These are phyloP conservation scores for Phyllotis vaccarum DNA, from an alignment of 2,797 vertebrate species.

Conservation along the genomic window DNA sequence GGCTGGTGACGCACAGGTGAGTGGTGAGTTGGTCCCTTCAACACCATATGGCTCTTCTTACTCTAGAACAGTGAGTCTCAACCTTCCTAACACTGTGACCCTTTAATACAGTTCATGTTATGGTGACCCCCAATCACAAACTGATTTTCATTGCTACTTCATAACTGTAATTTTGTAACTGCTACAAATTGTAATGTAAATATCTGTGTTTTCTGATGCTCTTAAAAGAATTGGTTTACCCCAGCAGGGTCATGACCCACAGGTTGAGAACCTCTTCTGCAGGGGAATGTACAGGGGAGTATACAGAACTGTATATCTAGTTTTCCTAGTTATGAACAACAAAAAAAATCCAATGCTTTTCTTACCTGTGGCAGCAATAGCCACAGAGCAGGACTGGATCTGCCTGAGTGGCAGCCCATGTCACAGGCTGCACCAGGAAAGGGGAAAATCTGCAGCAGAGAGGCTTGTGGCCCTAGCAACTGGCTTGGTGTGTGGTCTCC, in stretches of 20 bases:
- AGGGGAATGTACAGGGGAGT: not conserved
- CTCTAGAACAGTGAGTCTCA: not conserved
- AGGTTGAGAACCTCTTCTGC: not conserved
- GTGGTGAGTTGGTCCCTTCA: not conserved
- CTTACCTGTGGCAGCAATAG: not conserved
- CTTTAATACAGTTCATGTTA: not conserved
- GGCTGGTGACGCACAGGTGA: not conserved
- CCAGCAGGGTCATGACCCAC: no score
- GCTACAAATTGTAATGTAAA: not conserved
- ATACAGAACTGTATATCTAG: not conserved
- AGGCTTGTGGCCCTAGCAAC: conserved; percentile 30
- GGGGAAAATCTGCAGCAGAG: not conserved
- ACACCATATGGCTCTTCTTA: not conserved
- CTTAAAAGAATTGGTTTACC: not conserved
- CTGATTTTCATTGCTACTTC: not conserved
- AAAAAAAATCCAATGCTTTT: not conserved
- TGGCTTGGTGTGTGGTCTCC: conserved; percentile 74
- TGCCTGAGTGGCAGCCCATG: not conserved
- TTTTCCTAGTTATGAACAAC: not conserved
- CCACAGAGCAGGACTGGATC: not conserved
- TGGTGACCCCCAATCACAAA: not conserved
- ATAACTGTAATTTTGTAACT: not conserved
- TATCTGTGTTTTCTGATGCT: not conserved
- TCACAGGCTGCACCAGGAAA: not conserved
- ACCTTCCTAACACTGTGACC: not conserved